Evolutionary conservation across 2,113 vertebrate species (phyloP), one percentile per base, ranked within the genome.

Genomic region (Callaeas wilsoni): DNA sequence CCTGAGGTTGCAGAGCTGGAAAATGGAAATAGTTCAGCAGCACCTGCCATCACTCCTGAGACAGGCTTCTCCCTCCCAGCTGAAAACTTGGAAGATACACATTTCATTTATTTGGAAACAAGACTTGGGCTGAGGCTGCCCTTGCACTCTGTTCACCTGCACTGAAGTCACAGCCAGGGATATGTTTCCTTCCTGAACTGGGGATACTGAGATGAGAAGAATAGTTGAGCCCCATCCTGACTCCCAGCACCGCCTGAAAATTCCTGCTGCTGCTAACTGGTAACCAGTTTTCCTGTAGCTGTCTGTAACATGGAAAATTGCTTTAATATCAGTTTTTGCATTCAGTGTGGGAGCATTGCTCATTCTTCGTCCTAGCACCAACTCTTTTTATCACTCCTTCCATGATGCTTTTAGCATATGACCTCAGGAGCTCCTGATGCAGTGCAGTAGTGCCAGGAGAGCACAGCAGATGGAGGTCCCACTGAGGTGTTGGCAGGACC

Each of bases 1-100:
- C 94, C 81, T 91, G 95, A 96, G 97, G 94, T 50, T 96, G 97
- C 96, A 93, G 94, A 94, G 92, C 96, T 98, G 96, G 97, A 98
- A 98, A 98, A 98, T 98, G 93, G 97, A 98, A 98, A 98, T 80
- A 96, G 95, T 95, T 97, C 62, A 49, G 95, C 95, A 73, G 94
- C 97, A 98, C 97, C 97, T 98, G 97, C 97, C 94, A 37, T 97
- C 97, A 81, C 96, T 97, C 96, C 74, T 89, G 97, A 97, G 96
- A 96, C 8, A 78, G 87, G 65, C 75, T 94, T 97, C 90, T 65
- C 84, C 71, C 37, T 96, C 76, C 79, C 64, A 74, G 55, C 33
- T 74, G 97, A 81, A 84, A 78, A 77, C 8, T 14, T 52, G 27
- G 52, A 87, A 74, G 89, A 91, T 59, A 63, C 33, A 93, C 33